Conservation (phyloP, 2,888 invertebrate genomes). For the Noctua pronuba region DNA sequence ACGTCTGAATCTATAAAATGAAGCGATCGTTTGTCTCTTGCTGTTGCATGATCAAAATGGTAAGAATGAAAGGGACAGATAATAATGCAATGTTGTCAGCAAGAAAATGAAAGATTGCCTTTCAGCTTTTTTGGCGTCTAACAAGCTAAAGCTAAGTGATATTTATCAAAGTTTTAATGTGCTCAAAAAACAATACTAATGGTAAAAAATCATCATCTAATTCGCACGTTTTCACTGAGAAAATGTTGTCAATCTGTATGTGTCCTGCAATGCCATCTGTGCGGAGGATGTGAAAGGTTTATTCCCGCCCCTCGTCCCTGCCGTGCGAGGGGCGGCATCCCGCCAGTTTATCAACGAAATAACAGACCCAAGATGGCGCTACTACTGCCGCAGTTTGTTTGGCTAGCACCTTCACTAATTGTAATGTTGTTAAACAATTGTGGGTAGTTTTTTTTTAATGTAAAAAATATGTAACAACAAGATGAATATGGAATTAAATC, state of each 20-base stretch:
- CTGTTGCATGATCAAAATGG: background rate
- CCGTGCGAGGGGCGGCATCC: background rate
- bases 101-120: conserved; percentile 3
- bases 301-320: background rate
- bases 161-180: background rate
- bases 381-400: background rate
- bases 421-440: background rate
- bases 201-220: background rate
- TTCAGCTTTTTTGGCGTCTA: background rate
- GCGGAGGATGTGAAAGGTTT: conserved; percentile 16
- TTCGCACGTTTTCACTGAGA: background rate
- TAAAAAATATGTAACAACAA: background rate
- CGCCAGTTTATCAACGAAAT: background rate
- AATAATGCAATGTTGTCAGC: conserved; percentile 12
- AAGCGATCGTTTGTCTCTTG: conserved; percentile 27
- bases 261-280: conserved; percentile 39
- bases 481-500: background rate
- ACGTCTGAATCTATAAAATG: conserved; percentile 27
- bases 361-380: conserved; percentile 46
- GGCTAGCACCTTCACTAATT: background rate
- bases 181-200: background rate
- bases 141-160: background rate
- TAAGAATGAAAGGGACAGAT: conserved; percentile 26
- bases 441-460: background rate
- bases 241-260: conserved; percentile 9